Conservation (phyloP, 1,140 invertebrate genomes). For the Drosophila ironensis region DNA sequence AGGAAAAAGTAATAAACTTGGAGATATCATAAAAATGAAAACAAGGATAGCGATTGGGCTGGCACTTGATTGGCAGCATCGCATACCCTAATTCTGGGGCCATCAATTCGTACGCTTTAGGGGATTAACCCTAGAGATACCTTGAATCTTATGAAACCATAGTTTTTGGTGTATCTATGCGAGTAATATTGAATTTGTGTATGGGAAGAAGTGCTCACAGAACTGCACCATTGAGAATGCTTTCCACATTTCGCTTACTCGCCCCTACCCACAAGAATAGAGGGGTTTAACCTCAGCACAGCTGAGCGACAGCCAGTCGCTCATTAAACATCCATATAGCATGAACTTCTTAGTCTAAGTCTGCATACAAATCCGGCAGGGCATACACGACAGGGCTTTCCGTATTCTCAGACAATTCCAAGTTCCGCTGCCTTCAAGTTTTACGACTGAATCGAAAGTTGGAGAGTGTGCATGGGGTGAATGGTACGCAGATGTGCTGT, state of each 20-base stretch:
- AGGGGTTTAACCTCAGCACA: constrained; percentile 29
- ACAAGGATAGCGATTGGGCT: not conserved
- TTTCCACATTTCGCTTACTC: constrained; percentile 27
- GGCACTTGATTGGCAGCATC: no score
- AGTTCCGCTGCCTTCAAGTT: constrained; percentile 51
- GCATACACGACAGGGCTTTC: not conserved
- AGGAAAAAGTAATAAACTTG: constrained; percentile 34
- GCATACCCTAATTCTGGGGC: constrained; percentile 17
- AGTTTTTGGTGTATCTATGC: no score
- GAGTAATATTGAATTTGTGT: no score
- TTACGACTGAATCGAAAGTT: constrained; percentile 66
- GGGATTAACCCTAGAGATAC: no score
- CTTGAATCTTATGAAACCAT: no score
- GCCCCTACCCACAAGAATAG: constrained; percentile 13
- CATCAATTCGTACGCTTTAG: not conserved
- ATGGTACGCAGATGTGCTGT: constrained; percentile 46
- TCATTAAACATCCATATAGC: constrained; percentile 47
- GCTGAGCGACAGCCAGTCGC: constrained; percentile 47
- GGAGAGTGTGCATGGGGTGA: constrained; percentile 35
- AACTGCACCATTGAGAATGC: constrained; percentile 10
- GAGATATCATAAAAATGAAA: constrained; percentile 40
- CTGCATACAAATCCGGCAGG: constrained; percentile 7
- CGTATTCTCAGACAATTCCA: constrained; percentile 43
- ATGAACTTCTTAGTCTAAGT: constrained; percentile 9
- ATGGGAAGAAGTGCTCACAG: no score